Evolutionary conservation across 2,113 vertebrate species (phyloP), one percentile per base, ranked within the genome.

Genomic region (Hassar affinis): DNA sequence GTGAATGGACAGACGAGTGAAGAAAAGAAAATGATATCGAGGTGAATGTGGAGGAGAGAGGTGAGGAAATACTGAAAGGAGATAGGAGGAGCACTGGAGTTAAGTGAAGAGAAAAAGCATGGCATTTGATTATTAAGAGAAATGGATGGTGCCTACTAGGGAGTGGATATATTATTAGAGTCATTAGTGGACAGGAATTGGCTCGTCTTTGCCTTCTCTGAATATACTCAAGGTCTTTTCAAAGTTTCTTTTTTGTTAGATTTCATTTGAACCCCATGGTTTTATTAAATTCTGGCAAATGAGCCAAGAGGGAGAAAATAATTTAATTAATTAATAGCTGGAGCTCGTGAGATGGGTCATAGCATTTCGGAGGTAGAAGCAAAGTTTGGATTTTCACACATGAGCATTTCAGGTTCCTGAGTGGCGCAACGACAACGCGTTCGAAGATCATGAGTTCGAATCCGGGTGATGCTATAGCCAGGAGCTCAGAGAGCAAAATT

Each of bases 1-100:
- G 85, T 71, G 66, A 69, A 42, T 4, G 42, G n/a, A 78, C 62
- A 83, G 33, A 57, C 12, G 49, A 64, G 49, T 61, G 66, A 57
- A 74, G 79, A 72, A 27, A n/a, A 33, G n/a, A 30, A 56, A 47
- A 27, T 49, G n/a, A 64, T 33, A 3, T 64, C 5, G 9, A 54
- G 74, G 22, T 15, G 47, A 35, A 25, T 27, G 59, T 12, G 7
- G 10, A 61, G 27, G 52, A 15, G 8, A 49, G 79, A 47, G 0
- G 22, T 64, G 10, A 69, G 61, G 35, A 54, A 30, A 52, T 45
- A 25, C 20, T 45, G n/a, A 33, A 51, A 62, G 45, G 33, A n/a
- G 8, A 15, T 45, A 22, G 3, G 33, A 57, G 14, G 33, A n/a
- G 0, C 8, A 35, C 12, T n/a, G 47, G 3, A 18, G 45, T 80